phyloP scores from a whole-genome alignment of 1,140 invertebrate species.

The Leptopilina boulardi region DNA sequence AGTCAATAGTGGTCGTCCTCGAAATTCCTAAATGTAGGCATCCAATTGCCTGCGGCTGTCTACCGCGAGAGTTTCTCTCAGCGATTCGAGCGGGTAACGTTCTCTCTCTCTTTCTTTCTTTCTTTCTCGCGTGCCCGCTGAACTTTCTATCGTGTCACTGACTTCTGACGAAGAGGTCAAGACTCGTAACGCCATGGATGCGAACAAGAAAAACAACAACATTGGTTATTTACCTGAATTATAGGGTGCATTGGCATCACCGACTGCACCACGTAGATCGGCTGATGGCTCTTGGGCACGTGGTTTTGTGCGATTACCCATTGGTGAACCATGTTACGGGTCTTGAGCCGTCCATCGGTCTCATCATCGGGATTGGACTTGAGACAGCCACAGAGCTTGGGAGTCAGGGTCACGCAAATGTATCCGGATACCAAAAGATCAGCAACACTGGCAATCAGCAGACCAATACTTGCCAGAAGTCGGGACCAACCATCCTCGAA shows the following conservation, averaged over 20 bases:
- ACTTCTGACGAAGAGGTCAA: slow-evolving; percentile 58
- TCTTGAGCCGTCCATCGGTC: slow-evolving; percentile 65
- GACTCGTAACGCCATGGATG: slow-evolving; percentile 40
- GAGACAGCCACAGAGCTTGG: slow-evolving; percentile 70
- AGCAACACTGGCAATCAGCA: slow-evolving; percentile 67
- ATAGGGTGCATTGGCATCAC: slow-evolving; percentile 69
- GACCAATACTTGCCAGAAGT: slow-evolving; percentile 68
- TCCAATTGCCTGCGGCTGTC: slow-evolving; percentile 52
- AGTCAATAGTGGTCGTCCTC: slow-evolving; percentile 52
- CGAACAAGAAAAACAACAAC: not conserved
- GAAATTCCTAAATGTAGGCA: slow-evolving; percentile 62
- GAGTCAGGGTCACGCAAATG: slow-evolving; percentile 69
- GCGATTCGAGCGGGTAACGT: slow-evolving; percentile 40
- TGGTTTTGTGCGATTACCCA: slow-evolving; percentile 73
- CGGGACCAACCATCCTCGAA: slow-evolving; percentile 67
- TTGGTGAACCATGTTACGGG: slow-evolving; percentile 73
- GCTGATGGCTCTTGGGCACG: slow-evolving; percentile 65
- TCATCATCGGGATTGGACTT: slow-evolving; percentile 55
- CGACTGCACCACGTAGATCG: slow-evolving; percentile 71
- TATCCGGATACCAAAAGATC: slow-evolving; percentile 71
- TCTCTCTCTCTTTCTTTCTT: no score
- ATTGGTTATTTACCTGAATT: slow-evolving; percentile 65
- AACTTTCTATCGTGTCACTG: slow-evolving; percentile 69
- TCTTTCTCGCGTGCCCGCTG: slow-evolving; percentile 42
- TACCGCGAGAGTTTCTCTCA: slow-evolving; percentile 43